These are phyloP conservation scores for Taurulus bubalis DNA, from an alignment of 2,113 vertebrate genomes.

Conservation along the genomic window DNA sequence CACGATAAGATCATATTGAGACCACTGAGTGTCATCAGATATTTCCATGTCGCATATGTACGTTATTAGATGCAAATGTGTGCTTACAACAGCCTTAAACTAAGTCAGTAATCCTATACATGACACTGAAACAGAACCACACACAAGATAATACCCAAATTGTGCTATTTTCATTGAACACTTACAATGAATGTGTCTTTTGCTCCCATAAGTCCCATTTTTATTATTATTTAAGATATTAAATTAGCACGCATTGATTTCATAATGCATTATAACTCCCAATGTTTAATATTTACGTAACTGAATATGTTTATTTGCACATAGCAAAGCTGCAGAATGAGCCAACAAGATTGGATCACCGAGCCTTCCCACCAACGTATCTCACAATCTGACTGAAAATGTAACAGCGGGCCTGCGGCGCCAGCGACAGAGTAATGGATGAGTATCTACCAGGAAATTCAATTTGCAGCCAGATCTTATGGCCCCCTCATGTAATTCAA, in stretches of 20 bases:
- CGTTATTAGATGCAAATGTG: neutral
- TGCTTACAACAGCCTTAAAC: neutral
- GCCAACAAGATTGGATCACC: neutral
- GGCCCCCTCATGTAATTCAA: constrained; percentile 64
- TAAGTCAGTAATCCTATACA: neutral
- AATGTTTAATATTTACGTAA: neutral
- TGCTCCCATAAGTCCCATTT: neutral
- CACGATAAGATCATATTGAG: neutral
- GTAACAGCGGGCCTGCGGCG: constrained; percentile 26
- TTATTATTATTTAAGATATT: neutral
- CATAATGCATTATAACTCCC: neutral
- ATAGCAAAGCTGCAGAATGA: neutral
- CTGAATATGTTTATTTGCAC: no score
- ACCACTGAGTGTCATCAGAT: neutral
- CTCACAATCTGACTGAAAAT: constrained; percentile 31
- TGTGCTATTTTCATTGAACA: neutral
- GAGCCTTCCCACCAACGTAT: constrained; percentile 12
- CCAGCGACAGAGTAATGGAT: constrained; percentile 53
- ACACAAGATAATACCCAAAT: neutral
- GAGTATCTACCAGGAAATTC: constrained; percentile 67
- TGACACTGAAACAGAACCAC: neutral
- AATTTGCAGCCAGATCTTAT: constrained; percentile 71
- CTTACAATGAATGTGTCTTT: neutral
- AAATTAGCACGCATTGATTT: neutral
- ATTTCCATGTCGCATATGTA: neutral